Base-by-base conservation (phyloP, 2,888 invertebrate species). In the Drosophila prostipennis region DNA sequence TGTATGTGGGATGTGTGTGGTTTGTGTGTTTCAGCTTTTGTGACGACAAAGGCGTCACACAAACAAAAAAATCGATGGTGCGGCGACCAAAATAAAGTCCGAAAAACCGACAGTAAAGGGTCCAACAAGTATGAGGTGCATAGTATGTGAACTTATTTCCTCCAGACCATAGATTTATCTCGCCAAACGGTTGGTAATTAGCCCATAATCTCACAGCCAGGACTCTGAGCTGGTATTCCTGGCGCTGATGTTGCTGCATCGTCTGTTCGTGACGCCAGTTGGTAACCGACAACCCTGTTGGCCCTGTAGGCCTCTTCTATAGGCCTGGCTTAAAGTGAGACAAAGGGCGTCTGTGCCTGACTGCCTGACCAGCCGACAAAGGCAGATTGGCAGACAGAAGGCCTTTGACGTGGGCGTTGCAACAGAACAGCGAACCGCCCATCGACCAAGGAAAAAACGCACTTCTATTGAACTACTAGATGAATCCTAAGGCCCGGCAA, bases 61-160 rank as follows among this genome's bases (percentile, higher is more conserved):
- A 58, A 87, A 59, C 73, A 26, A 7, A 58, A 87, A 87, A 82
- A 84, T 87, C 87, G 85, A 87, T 87, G 81, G 73, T 79, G 81
- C 73, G 76, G 48, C 67, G 81, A 84, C 87, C 81, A 78, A 81
- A 81, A 81, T 83, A 87, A 81, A 83, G 77, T 78, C 67, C 80
- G 36, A 61, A 60, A 48, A 39, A 46, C 3, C 40, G 2, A 53
- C n/a, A 63, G 53, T 59, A 16, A 14, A 16, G 14, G 37, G 63
- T n/a, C 43, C 63, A 78, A 76, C 71, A 83, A 72, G 65, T 78
- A 71, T 54, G 48, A 49, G 59, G 8, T 4, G 32, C 6, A 69
- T 64, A 71, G 3, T 29, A 29, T 11, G 5, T 72, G 67, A 72
- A 78, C 72, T 52, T 36, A 6, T 29, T 46, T 13, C 11, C 6